Percentiles rank a stretch among this genome's conserved stretches.
phyloP scores from a whole-genome alignment of 2,888 invertebrate species.

The Idaea dimidiata region DNA sequence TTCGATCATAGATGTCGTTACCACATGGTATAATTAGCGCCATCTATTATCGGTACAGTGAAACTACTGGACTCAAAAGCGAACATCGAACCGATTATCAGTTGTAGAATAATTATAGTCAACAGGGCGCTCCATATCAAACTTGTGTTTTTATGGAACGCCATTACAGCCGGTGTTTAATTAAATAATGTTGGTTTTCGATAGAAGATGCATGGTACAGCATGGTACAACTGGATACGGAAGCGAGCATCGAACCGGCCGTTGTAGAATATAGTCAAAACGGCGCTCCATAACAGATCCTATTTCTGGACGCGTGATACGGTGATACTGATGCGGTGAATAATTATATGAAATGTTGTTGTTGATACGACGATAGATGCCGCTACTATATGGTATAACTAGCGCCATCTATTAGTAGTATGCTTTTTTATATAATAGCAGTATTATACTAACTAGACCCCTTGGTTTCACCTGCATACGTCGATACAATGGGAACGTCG shows the following conservation, averaged over 20 bases:
- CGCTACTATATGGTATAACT: background rate
- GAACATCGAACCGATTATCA: too few species aligned
- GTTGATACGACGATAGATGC: background rate
- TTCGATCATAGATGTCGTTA: background rate
- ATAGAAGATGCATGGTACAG: too few species aligned
- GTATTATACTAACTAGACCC: too few species aligned
- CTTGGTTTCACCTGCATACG: background rate
- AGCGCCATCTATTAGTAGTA: background rate
- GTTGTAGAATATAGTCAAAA: conserved; percentile 58
- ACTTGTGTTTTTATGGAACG: too few species aligned
- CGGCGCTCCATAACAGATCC: conserved; percentile 45
- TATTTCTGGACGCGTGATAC: conserved; percentile 39
- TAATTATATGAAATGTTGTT: conserved; percentile 11
- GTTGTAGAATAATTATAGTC: too few species aligned
- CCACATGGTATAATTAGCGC: background rate
- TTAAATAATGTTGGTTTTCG: too few species aligned
- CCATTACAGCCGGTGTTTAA: too few species aligned
- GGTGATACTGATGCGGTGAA: conserved; percentile 38
- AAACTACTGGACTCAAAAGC: too few species aligned
- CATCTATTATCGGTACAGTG: background rate
- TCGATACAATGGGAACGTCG: background rate
- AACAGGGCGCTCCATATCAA: too few species aligned
- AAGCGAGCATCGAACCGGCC: conserved; percentile 44
- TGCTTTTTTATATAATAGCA: too few species aligned
- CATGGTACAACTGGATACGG: conserved; percentile 52